Conservation (phyloP, 2,113 vertebrate genomes). For the Serinus canaria region DNA sequence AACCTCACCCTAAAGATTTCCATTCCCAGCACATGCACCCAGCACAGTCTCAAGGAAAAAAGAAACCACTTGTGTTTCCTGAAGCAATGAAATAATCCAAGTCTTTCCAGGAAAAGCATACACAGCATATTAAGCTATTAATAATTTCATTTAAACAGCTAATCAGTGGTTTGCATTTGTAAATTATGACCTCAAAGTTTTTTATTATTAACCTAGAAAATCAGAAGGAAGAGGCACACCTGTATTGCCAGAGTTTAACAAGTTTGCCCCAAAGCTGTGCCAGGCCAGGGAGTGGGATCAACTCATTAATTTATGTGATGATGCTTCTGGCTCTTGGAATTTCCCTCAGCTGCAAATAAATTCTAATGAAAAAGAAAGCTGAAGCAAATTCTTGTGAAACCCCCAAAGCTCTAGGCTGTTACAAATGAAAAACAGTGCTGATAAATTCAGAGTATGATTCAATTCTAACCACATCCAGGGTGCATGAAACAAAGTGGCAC, state of each 20-base stretch:
- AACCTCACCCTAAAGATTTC: neutral
- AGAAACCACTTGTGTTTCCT: neutral
- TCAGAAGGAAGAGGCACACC: neutral
- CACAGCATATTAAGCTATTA: neutral
- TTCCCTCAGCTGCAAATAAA: slow-evolving; percentile 24
- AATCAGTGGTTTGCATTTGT: neutral
- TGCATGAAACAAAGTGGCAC: neutral
- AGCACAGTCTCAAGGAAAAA: neutral
- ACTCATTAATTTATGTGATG: slow-evolving; percentile 6
- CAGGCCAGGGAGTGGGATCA: slow-evolving; percentile 19
- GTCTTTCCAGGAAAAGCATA: neutral
- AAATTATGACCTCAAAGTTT: slow-evolving; percentile 7
- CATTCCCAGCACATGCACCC: neutral
- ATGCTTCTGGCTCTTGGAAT: slow-evolving; percentile 17
- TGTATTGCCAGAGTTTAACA: neutral
- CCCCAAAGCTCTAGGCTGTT: slow-evolving; percentile 27
- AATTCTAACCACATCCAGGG: slow-evolving; percentile 4
- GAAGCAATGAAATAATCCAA: neutral
- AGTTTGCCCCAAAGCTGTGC: neutral
- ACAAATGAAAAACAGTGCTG: slow-evolving; percentile 12
- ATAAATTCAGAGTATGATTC: neutral
- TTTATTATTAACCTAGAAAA: neutral
- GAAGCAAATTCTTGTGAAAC: slow-evolving; percentile 42
- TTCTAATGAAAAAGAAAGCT: slow-evolving; percentile 41
- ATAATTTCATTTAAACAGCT: slow-evolving; percentile 24